Conservation (phyloP, 2,888 invertebrate genomes). For the Ommatoiulus sabulosus region DNA sequence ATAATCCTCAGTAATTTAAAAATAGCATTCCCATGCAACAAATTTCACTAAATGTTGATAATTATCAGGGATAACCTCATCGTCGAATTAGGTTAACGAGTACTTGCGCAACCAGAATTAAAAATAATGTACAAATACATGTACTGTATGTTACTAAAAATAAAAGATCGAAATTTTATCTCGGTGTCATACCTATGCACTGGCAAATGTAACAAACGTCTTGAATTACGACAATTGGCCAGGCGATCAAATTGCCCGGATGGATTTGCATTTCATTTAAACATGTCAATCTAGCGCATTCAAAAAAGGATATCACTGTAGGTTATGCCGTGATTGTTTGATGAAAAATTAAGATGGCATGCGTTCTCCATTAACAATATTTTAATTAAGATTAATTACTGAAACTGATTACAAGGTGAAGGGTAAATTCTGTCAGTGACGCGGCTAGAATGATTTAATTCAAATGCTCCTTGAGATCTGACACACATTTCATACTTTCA, state of each 20-base stretch:
- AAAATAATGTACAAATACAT: no score
- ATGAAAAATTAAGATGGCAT: neutral
- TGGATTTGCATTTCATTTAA: slow-evolving; percentile 9
- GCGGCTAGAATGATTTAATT: neutral
- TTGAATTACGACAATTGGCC: neutral
- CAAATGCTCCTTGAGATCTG: neutral
- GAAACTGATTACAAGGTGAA: neutral
- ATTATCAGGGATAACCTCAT: no score
- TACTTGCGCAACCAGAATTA: neutral
- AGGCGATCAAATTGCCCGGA: neutral
- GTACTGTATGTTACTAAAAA: no score
- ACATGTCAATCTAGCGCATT: neutral
- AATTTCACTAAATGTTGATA: no score
- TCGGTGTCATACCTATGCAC: neutral
- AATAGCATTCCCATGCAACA: no score
- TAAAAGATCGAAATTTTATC: neutral
- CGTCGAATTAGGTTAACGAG: no score
- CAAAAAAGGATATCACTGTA: neutral
- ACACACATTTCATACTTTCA: neutral
- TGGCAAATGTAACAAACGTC: neutral
- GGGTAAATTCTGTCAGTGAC: neutral
- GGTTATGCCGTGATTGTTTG: neutral
- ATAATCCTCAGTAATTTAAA: no score
- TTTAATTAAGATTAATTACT: neutral
- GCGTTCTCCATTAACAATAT: neutral